Evolutionary conservation across 2,797 vertebrate genomes (phyloP), one percentile per base, ranked within the genome.

Genomic region (Dermochelys coriacea): DNA sequence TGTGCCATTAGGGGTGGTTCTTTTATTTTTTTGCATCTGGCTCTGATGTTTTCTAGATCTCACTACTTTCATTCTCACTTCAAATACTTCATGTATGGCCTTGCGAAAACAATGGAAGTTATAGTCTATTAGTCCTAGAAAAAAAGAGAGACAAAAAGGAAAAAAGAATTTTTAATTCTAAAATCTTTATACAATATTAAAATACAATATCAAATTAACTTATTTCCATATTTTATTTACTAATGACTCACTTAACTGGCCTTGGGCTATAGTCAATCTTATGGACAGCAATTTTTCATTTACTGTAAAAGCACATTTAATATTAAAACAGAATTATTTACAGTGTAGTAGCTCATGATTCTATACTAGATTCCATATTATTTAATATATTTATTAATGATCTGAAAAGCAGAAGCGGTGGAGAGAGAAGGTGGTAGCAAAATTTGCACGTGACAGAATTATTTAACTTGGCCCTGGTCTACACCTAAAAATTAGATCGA

Each of bases 61-160:
- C 88, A 99, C 98, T 82, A 99, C 98, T 97, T 99, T 99, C 93
- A 99, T 98, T 57, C 99, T 98, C 78, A 99, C 99, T 92, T 99
- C 99, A 97, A 99, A 99, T 77, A 99, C 99, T 97, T 99, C 99
- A 97, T 99, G 99, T 93, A 99, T 99, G 97, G 99, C 99, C 96
- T 99, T 99, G 97, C 99, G 99, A 96, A 99, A 99, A 96, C 99
- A 99, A 97, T 99, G 99, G 97, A 99, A 99, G 98, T 99, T 99
- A 98, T 99, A 99, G 98, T 99, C 99, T 89, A 99, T 99, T 80
- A 99, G 98, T 92, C 99, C 99, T 99, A 93, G 86, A 88, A 87
- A 94, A 91, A 93, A 96, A 89, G 49, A 89, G 83, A 87, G 82
- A 77, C 9, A 75, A 74, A 34, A 82, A 87, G 31, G 50, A 97